A percentile compares a stretch with the other conserved stretches of the same genome.
phyloP scores from a whole-genome alignment of 2,113 vertebrate species.

The Prolemur simus region DNA sequence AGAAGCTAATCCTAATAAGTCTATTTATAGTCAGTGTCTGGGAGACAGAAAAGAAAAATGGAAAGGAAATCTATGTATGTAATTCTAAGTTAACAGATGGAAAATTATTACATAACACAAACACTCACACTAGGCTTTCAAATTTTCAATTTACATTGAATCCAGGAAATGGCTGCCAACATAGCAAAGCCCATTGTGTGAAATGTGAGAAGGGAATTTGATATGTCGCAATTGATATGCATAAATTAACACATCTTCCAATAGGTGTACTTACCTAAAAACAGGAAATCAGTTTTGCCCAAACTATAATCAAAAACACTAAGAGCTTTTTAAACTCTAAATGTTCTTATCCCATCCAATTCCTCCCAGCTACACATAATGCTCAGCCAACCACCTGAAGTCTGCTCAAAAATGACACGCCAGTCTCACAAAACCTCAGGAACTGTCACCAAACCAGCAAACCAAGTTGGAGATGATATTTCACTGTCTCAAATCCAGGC shows the following conservation, averaged over 20 bases:
- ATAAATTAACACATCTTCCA: constrained; percentile 34
- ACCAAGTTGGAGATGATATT: neutral
- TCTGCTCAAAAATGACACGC: neutral
- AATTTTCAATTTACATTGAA: constrained; percentile 9
- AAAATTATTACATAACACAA: constrained; percentile 17
- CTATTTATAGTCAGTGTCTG: constrained; percentile 49
- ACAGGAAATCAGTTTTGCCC: neutral
- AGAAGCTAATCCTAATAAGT: constrained; percentile 37
- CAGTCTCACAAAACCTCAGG: neutral
- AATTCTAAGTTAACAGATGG: constrained; percentile 47
- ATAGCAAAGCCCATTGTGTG: neutral
- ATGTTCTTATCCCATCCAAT: neutral
- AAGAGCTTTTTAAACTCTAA: neutral
- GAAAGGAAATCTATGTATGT: neutral
- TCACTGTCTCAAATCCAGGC: neutral
- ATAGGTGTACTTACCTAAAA: constrained; percentile 30
- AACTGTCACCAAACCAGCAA: neutral
- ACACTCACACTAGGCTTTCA: constrained; percentile 25
- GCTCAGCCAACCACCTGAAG: neutral
- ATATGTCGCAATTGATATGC: neutral
- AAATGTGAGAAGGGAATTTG: neutral
- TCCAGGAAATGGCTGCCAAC: neutral
- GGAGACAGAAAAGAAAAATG: constrained; percentile 26
- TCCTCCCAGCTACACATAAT: neutral
- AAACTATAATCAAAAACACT: neutral